Conservation (phyloP, 2,113 vertebrate species). For the Meles meles region DNA sequence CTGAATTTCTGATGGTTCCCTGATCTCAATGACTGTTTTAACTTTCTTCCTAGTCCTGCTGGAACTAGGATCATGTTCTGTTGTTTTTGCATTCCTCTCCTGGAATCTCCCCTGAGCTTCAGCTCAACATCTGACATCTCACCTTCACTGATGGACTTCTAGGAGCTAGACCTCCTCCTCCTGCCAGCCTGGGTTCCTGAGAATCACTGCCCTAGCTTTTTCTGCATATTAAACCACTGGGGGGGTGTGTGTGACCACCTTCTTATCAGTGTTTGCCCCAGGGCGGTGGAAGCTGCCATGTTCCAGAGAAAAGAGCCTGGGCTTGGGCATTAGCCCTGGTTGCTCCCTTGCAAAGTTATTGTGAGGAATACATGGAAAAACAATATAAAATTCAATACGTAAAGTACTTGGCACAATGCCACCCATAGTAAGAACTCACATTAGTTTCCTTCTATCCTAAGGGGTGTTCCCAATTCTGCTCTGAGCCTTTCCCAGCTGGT, state of each 20-base stretch:
- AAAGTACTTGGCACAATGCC: neutral
- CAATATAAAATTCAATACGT: neutral
- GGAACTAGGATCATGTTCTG: neutral
- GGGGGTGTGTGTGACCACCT: too few species aligned
- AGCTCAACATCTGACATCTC: neutral
- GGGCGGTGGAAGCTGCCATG: neutral
- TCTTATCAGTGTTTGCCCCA: neutral
- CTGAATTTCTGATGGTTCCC: neutral
- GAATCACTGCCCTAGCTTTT: neutral
- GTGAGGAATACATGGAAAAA: neutral
- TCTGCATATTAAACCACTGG: too few species aligned
- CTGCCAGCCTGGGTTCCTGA: neutral
- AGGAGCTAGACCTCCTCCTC: neutral
- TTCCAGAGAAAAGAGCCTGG: neutral
- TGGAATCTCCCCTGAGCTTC: neutral
- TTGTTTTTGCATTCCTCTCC: neutral
- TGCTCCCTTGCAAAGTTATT: neutral
- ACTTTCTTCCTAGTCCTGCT: neutral
- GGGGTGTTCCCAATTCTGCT: neutral
- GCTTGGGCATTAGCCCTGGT: neutral
- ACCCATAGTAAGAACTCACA: neutral
- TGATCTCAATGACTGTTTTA: neutral
- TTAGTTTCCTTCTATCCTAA: neutral
- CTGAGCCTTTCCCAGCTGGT: neutral
- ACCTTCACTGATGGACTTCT: neutral